Conservation (phyloP, 2,113 vertebrate species). For the Tretioscincus oriximinensis region DNA sequence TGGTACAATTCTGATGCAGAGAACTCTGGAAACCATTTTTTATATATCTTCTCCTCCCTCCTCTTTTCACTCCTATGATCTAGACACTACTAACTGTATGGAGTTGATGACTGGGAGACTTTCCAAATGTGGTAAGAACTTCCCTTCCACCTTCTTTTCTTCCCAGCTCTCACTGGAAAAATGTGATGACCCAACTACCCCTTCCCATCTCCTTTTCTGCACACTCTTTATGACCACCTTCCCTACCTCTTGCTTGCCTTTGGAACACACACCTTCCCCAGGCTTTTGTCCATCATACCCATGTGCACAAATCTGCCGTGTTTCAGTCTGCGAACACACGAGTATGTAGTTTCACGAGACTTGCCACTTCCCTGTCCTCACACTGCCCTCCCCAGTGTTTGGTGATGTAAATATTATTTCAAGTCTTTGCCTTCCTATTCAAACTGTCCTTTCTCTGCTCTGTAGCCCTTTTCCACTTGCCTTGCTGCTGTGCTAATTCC, state of each 20-base stretch:
- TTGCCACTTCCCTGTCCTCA: constrained; percentile 45
- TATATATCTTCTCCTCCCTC: constrained; percentile 73
- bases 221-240: constrained; percentile 14
- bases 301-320: constrained; percentile 31
- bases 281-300: constrained; percentile 34
- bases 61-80: constrained; percentile 77
- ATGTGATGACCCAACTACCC: constrained; percentile 42
- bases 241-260: constrained; percentile 43
- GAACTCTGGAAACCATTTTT: constrained; percentile 65
- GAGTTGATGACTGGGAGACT: constrained; percentile 87
- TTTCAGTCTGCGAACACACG: constrained; percentile 50
- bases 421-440: constrained; percentile 42
- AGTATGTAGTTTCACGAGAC: constrained; percentile 43
- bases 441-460: constrained; percentile 43
- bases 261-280: constrained; percentile 29
- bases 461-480: constrained; percentile 52
- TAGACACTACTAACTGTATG: constrained; percentile 87
- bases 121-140: constrained; percentile 93
- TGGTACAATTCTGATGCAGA: constrained; percentile 66
- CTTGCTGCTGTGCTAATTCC: constrained; percentile 41
- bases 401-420: constrained; percentile 32
- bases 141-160: constrained; percentile 65
- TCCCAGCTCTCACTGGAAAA: constrained; percentile 54
- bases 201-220: constrained; percentile 44
- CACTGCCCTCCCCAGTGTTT: constrained; percentile 38